Evolutionary conservation across 1,140 invertebrate species (phyloP).

Genomic region (Penaeus indicus): DNA sequence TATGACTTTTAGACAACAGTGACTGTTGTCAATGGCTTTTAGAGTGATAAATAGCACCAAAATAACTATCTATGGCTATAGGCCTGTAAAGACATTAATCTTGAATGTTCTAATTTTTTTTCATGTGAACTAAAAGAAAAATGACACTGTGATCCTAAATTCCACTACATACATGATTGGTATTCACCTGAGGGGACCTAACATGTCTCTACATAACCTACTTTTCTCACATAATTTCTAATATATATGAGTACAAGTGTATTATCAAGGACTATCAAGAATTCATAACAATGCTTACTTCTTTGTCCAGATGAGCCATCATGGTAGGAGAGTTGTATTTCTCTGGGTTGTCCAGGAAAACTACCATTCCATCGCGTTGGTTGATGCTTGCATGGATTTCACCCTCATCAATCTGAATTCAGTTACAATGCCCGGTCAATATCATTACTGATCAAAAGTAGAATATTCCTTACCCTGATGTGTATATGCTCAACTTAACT

Average conservation of each 20-base stretch:
- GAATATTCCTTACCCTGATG: background rate
- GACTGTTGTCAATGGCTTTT: too few species aligned
- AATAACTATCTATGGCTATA: too few species aligned
- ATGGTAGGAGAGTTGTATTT: constrained; percentile 92
- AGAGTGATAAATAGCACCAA: too few species aligned
- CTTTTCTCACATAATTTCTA: too few species aligned
- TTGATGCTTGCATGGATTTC: constrained; percentile 98
- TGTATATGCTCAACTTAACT: background rate
- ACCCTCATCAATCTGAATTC: constrained; percentile 85
- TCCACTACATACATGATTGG: too few species aligned
- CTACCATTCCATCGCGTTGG: constrained; percentile 98
- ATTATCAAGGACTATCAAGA: background rate
- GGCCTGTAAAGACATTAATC: too few species aligned
- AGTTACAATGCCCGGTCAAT: background rate
- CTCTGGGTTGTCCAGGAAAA: constrained; percentile 95
- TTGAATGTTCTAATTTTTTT: too few species aligned
- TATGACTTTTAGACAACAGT: too few species aligned
- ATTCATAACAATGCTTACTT: constrained; percentile 69
- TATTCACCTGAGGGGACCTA: too few species aligned
- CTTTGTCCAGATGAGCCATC: constrained; percentile 85
- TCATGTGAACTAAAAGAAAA: too few species aligned
- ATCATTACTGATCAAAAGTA: background rate
- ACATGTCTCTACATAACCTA: too few species aligned
- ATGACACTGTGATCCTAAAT: too few species aligned
- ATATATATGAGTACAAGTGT: background rate